These are phyloP conservation scores for Gymnorhina tibicen DNA, from an alignment of 2,113 vertebrate genomes.

Conservation along the genomic window DNA sequence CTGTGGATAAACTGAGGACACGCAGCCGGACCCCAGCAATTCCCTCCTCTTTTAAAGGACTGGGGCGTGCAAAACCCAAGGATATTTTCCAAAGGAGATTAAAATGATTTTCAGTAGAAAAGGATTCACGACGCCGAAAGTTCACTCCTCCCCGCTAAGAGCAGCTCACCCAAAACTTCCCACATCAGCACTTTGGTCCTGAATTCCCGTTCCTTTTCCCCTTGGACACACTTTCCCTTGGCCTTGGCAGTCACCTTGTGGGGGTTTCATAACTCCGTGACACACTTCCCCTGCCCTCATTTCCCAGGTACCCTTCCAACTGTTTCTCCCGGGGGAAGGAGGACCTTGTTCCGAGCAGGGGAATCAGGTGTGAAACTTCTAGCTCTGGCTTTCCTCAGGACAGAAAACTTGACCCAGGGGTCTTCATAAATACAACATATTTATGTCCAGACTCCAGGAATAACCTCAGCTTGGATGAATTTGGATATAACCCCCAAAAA, in stretches of 20 bases:
- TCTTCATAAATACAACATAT: neutral
- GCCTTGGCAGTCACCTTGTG: neutral
- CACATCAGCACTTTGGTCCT: neutral
- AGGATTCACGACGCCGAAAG: neutral
- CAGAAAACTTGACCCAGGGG: neutral
- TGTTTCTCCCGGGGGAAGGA: neutral
- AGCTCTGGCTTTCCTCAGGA: neutral
- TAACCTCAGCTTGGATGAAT: neutral
- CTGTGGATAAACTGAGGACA: neutral
- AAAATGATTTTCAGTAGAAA: neutral
- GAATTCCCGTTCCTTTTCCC: neutral
- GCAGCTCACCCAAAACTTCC: neutral
- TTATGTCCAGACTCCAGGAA: neutral
- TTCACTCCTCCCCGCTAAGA: neutral
- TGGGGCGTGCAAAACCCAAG: rapidly evolving
- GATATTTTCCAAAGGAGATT: neutral
- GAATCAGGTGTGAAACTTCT: neutral
- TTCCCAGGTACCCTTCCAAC: neutral
- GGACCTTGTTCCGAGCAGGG: neutral
- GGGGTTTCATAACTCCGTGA: neutral
- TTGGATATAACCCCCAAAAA: neutral
- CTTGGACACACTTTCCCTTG: neutral
- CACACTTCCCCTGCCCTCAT: neutral
- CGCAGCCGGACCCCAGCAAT: rapidly evolving
- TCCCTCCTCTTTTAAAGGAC: neutral